A percentile compares a stretch with the other conserved stretches of the same genome.
Conservation (phyloP, 2,797 vertebrate genomes). For the Calcarius lapponicus region DNA sequence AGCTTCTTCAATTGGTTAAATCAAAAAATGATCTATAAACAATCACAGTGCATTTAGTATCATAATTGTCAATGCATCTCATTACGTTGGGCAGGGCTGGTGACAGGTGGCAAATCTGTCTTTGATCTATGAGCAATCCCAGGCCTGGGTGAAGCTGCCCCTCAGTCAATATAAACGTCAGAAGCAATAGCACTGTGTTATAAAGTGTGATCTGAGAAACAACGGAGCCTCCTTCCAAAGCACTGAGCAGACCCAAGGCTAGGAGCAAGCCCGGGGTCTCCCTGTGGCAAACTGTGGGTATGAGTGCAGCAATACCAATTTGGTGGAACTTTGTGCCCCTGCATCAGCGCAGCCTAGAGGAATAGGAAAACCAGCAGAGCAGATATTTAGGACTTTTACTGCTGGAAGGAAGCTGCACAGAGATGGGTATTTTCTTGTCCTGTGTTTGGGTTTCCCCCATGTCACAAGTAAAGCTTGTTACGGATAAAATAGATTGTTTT, state of each 20-base stretch:
- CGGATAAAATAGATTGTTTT: background rate
- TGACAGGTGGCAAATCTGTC: background rate
- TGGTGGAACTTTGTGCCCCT: background rate
- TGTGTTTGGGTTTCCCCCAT: background rate
- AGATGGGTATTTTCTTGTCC: background rate
- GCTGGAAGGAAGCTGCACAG: background rate
- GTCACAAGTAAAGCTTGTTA: background rate
- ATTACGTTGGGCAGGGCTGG: background rate
- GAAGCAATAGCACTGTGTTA: background rate
- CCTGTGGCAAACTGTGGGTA: background rate
- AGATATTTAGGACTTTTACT: background rate
- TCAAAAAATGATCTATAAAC: conserved; percentile 48
- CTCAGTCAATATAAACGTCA: background rate
- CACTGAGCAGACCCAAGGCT: background rate
- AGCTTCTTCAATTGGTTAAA: conserved; percentile 41
- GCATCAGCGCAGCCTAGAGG: background rate
- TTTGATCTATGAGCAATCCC: conserved; percentile 13
- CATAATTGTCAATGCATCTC: conserved; percentile 35
- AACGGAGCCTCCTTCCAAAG: background rate
- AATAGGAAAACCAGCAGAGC: background rate
- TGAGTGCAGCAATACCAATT: background rate
- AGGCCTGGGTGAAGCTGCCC: background rate
- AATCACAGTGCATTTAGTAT: conserved; percentile 28
- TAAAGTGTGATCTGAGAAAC: background rate
- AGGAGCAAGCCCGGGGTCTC: background rate